Base-by-base conservation (phyloP, 2,113 vertebrate genomes). In the Aspidoscelis tigris region DNA sequence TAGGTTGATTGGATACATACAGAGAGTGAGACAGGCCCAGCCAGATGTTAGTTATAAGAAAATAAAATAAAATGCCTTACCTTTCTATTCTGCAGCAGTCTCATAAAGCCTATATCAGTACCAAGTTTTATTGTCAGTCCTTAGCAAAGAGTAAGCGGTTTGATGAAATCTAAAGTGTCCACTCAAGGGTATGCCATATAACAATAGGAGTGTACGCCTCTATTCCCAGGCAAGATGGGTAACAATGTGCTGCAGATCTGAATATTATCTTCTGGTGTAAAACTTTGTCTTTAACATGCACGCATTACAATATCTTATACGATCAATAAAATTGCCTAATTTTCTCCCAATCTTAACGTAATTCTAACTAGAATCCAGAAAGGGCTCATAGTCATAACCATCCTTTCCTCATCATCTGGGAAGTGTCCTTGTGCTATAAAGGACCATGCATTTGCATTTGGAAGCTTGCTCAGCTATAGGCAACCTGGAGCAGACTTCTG, bases 11-110 rank as follows among this genome's bases (percentile, higher is more conserved):
- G 8, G 47, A 50, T 50, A 6, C 47, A 33, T 33, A 6, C 47
- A 50, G 47, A 50, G 47, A 5, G 47, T 6, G 47, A 79, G n/a
- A 44, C 61, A 88, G 85, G 71, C 71, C 80, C 2, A 0, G 16
- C 58, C 11, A 18, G 8, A 20, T 47, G 14, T 10, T 12, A 0
- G 41, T 76, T 74, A n/a, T 7, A 79, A 2, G 47, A 33, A 64
- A 86, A 86, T 55, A 61, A 61, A 61, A 61, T 16, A 84, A 83
- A 88, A 9, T 10, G 2, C 73, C 83, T 88, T 90, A 80, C 87
- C 86, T 90, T 86, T 55, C 78, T 65, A 79, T 26, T 87, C 76
- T 55, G 74, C 72, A 9, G 74, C 72, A 9, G 3, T 44, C 4
- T 81, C 69, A 79, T 64, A 86, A 87, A 84, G 14, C 41, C 84